Evolutionary conservation across 2,797 vertebrate species (phyloP).

Genomic region (Knipowitschia caucasica): DNA sequence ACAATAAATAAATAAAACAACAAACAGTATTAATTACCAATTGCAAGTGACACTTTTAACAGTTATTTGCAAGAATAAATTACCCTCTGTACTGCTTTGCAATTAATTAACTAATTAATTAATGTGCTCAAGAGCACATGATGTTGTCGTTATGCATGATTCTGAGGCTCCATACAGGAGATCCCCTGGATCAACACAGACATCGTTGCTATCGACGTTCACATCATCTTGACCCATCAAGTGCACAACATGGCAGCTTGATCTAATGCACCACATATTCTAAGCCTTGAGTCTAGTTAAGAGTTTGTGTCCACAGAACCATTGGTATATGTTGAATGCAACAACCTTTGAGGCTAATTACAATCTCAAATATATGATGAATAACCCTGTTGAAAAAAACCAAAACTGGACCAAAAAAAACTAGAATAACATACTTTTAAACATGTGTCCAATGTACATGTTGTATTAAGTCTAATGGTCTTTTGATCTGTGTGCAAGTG

Average conservation of each 20-base stretch:
- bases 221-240: slow-evolving; percentile 12
- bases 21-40: background rate
- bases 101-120: slow-evolving; percentile 68
- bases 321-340: too few relatives aligned
- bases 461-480: too few relatives aligned
- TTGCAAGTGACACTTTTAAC: background rate
- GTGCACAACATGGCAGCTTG: slow-evolving; percentile 22
- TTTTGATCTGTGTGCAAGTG: too few relatives aligned
- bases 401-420: too few relatives aligned
- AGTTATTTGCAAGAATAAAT: background rate
- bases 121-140: too few relatives aligned
- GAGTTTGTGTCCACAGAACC: background rate
- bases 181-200: slow-evolving; percentile 29
- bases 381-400: too few relatives aligned
- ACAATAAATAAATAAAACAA: slow-evolving; percentile 13
- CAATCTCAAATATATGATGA: too few relatives aligned
- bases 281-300: slow-evolving; percentile 8
- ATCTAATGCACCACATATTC: slow-evolving; percentile 9
- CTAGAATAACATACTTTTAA: too few relatives aligned
- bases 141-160: too few relatives aligned
- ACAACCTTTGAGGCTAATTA: too few relatives aligned
- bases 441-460: too few relatives aligned
- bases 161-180: too few relatives aligned
- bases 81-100: slow-evolving; percentile 13
- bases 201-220: slow-evolving; percentile 41